A percentile compares a stretch with the other conserved stretches of the same genome.
Evolutionary conservation across 2,888 invertebrate genomes (phyloP).

Genomic region (Ophonus ardosiacus): DNA sequence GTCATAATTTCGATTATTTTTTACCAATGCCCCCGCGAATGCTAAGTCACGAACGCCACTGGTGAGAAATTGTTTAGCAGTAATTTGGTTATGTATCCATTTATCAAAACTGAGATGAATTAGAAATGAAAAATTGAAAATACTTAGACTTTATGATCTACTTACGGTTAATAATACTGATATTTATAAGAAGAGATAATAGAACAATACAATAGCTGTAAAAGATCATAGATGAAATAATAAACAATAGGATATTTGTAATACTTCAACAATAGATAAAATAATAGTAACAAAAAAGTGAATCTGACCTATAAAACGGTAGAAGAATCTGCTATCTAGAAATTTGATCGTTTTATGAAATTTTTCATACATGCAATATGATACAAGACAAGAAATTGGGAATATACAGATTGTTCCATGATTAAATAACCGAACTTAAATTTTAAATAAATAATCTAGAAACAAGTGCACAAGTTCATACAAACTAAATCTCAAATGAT

Average conservation of each 20-base stretch:
- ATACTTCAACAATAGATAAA: not conserved
- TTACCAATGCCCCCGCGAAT: not conserved
- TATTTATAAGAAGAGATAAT: not conserved
- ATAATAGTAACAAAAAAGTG: not conserved
- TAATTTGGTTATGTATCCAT: constrained; percentile 8
- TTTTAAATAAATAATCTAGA: too few species aligned
- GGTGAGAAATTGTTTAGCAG: constrained; percentile 11
- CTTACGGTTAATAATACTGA: not conserved
- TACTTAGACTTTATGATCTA: not conserved
- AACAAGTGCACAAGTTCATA: too few species aligned
- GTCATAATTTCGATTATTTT: constrained; percentile 27
- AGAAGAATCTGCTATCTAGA: not conserved
- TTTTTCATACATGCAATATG: too few species aligned
- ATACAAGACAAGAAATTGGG: too few species aligned
- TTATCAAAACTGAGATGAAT: not conserved
- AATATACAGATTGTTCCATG: too few species aligned
- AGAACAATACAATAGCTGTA: constrained; percentile 21
- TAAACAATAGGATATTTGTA: not conserved
- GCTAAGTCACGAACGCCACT: constrained; percentile 1
- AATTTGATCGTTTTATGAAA: too few species aligned
- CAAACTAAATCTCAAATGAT: too few species aligned
- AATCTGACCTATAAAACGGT: not conserved
- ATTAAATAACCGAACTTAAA: too few species aligned
- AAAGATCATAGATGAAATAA: constrained; percentile 23
- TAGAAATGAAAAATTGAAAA: not conserved